A percentile compares a stretch with the other conserved stretches of the same genome.
Conservation (phyloP, 2,113 vertebrate species). For the Enhydra lutris region DNA sequence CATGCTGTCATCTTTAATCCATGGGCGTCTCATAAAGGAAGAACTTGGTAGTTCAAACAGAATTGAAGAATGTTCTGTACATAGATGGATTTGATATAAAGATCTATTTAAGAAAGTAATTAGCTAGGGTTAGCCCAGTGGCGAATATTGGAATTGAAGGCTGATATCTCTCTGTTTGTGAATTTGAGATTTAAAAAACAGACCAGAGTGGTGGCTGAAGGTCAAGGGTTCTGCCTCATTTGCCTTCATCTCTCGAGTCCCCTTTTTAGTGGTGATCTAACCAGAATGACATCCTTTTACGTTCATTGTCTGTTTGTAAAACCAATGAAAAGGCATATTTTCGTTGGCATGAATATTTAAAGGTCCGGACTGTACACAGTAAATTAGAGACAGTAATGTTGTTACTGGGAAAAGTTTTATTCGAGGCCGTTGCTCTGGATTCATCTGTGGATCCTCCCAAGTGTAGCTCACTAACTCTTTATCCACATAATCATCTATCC, state of each 20-base stretch:
- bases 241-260: background rate
- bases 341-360: background rate
- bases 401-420: background rate
- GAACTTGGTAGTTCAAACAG: background rate
- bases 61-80: background rate
- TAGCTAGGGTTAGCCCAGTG: background rate
- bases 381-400: background rate
- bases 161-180: background rate
- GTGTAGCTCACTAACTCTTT: background rate
- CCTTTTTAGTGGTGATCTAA: background rate
- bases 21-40: background rate
- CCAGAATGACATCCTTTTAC: background rate
- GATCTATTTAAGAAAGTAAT: background rate
- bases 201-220: too few relatives aligned
- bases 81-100: background rate
- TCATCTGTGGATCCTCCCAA: background rate
- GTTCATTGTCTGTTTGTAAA: background rate
- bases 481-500: background rate
- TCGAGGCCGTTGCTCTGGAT: background rate
- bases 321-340: background rate
- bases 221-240: background rate
- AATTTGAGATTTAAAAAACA: background rate
- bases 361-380: background rate
- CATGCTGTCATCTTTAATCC: conserved; percentile 20
- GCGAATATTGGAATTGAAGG: background rate